These are phyloP conservation scores for Netelia fuscicornis DNA, from an alignment of 2,888 invertebrate species.

Conservation along the genomic window DNA sequence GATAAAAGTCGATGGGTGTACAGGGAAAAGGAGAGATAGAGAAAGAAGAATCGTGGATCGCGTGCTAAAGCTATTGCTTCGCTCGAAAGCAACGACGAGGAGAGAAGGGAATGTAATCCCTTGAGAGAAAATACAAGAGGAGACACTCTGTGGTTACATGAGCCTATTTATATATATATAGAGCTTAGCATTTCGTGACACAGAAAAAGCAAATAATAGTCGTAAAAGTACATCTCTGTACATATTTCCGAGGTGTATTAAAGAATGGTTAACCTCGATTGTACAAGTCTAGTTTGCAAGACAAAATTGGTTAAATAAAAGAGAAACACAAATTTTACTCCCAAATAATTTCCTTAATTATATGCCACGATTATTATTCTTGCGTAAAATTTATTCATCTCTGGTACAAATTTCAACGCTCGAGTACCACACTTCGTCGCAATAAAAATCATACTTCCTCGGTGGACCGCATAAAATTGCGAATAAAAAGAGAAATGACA, in stretches of 20 bases:
- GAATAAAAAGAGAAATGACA: not conserved
- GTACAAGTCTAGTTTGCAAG: not conserved
- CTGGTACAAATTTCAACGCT: not conserved
- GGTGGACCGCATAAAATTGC: not conserved
- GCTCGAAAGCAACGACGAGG: slow-evolving; percentile 37
- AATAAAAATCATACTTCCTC: not conserved
- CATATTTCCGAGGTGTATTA: slow-evolving; percentile 29
- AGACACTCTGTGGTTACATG: slow-evolving; percentile 41
- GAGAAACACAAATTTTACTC: slow-evolving; percentile 19
- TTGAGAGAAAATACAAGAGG: slow-evolving; percentile 42
- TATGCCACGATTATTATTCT: not conserved
- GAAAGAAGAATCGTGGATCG: slow-evolving; percentile 54
- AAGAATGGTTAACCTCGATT: slow-evolving; percentile 49
- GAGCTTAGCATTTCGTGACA: slow-evolving; percentile 25
- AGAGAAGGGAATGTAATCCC: slow-evolving; percentile 55
- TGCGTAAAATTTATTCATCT: not conserved
- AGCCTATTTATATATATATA: slow-evolving; percentile 15
- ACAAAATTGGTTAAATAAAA: slow-evolving; percentile 43
- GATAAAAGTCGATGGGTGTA: slow-evolving; percentile 52
- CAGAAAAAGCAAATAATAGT: slow-evolving; percentile 40
- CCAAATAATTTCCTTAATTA: not conserved
- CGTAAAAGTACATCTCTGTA: slow-evolving; percentile 25
- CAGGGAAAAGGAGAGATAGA: not conserved
- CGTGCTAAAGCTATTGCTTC: slow-evolving; percentile 59
- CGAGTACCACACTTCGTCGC: too few relatives aligned